Base-by-base conservation (phyloP, 2,888 invertebrate species). In the Physocephala rufipes region DNA sequence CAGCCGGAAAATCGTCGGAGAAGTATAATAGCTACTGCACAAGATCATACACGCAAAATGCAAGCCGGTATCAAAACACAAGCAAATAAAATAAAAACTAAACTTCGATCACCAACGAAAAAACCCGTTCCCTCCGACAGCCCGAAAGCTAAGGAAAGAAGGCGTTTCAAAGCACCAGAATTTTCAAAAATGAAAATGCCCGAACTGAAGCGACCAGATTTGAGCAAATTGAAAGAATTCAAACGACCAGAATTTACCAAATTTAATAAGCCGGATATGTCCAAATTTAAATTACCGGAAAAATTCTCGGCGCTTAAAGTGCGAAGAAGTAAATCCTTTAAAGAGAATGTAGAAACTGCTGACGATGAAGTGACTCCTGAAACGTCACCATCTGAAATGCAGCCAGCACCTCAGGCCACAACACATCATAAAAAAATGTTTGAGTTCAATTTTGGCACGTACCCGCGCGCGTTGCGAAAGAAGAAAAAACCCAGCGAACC, bases 371-470 rank as follows among this genome's bases (percentile, higher is more conserved):
- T 79, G 70, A 74, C 78, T 1, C 88, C 88, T 76, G 87, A 88
- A 4, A 86, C 86, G 43, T 84, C 83, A 24, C 88, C 89, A 77
- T 87, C 88, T 5, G 86, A 86, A 43, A 85, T 82, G 45, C 87
- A 88, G 61, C 86, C 86, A 55, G 87, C 88, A 68, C 89, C 89
- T 58, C 87, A 88, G 75, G 87, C 88, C 9, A 86, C 87, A 45
- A 86, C 85, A 28, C 87, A 88, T 58, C 87, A 87, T 62, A 89
- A 89, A 78, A 89, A 89, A 77, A 87, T 89, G 75, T 92, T 93
- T 80, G 90, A 90, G 66, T 90, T 91, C 81, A 92, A 93, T 84
- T 91, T 92, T 75, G 90, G 90, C 77, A 94, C 95, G 0, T 94
- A 92, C 82, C 95, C 95, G 0, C 89, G 94, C 77, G 88, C 94